Evolutionary conservation across 2,113 vertebrate species (phyloP), one percentile per base, ranked within the genome.

Genomic region (Colossoma macropomum): DNA sequence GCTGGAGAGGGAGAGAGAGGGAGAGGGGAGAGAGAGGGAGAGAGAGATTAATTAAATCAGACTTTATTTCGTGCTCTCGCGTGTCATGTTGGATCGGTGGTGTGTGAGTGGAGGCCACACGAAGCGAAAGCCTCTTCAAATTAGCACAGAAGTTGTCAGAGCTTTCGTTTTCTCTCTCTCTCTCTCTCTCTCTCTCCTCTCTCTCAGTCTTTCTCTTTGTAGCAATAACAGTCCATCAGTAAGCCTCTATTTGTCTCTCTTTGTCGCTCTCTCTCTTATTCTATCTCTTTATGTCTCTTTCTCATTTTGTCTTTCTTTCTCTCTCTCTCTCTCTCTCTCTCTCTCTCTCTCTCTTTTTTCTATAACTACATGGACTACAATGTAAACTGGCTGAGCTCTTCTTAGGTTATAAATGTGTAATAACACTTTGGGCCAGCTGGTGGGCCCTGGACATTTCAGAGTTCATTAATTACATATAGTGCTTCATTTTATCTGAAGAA

Each of bases 151-250:
- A 89, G 87, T 91, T 89, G 90, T 91, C 90, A 89, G 81, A 88
- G 81, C 88, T 90, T 88, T 88, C 84, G 13, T n/a, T 59, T 15
- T 87, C 75, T 85, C 79, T 84, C 74, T 90, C 90, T 91, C 88
- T 88, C 88, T 92, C 90, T 88, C 88, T 83, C 87, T 38, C 85
- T 21, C 79, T 89, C 90, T 90, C 89, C 88, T 91, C 90, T 86
- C 88, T 80, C 87, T 30, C 84, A 59, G 86, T 90, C 90, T 90
- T 91, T 94, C 92, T 92, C 91, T 93, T 87, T 88, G 38, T 84
- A 81, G 85, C 91, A 88, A 94, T 92, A 92, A 93, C 93, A 93
- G 91, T 91, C 92, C 92, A 92, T 92, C 21, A 23, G 6, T 19
- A 56, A 56, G 23, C 21, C 54, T 8, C 54, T 6, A n/a, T n/a